Evolutionary conservation across 2,113 vertebrate species (phyloP).

Genomic region (Trematomus loennbergii): DNA sequence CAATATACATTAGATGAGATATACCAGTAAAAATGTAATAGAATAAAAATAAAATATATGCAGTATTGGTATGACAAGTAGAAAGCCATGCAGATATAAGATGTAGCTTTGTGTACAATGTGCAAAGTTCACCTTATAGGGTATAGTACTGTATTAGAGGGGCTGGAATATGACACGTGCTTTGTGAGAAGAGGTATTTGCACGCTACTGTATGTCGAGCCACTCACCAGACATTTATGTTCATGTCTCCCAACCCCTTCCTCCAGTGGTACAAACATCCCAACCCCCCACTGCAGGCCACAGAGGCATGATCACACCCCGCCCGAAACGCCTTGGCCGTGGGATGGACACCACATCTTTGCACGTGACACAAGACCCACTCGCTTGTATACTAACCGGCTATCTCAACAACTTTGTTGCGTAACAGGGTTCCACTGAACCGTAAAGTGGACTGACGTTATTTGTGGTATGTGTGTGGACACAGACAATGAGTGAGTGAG

Average conservation of each 20-base stretch:
- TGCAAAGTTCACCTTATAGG: too few species aligned
- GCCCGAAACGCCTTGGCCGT: constrained; percentile 53
- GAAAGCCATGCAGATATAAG: too few species aligned
- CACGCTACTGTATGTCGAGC: constrained; percentile 11
- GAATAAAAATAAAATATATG: too few species aligned
- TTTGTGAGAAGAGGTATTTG: constrained; percentile 20
- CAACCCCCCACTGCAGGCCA: constrained; percentile 55
- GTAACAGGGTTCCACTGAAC: constrained; percentile 66
- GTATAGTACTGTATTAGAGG: not conserved
- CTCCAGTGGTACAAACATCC: constrained; percentile 42
- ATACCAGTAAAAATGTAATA: too few species aligned
- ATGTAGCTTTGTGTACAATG: too few species aligned
- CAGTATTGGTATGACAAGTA: too few species aligned
- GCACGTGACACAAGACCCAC: constrained; percentile 59
- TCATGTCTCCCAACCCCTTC: constrained; percentile 15
- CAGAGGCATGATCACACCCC: constrained; percentile 48
- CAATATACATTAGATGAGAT: too few species aligned
- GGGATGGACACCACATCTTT: constrained; percentile 59
- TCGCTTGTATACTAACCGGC: constrained; percentile 50
- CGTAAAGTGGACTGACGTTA: constrained; percentile 53
- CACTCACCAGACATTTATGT: constrained; percentile 40
- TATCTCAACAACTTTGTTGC: constrained; percentile 63
- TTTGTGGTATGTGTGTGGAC: constrained; percentile 38
- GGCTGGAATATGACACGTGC: not conserved
- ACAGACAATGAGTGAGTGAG: not conserved